Percentiles rank a stretch among this genome's conserved stretches.
These are phyloP conservation scores for Nannobrachium achirus DNA, from an alignment of 2,113 vertebrate species.

Conservation along the genomic window DNA sequence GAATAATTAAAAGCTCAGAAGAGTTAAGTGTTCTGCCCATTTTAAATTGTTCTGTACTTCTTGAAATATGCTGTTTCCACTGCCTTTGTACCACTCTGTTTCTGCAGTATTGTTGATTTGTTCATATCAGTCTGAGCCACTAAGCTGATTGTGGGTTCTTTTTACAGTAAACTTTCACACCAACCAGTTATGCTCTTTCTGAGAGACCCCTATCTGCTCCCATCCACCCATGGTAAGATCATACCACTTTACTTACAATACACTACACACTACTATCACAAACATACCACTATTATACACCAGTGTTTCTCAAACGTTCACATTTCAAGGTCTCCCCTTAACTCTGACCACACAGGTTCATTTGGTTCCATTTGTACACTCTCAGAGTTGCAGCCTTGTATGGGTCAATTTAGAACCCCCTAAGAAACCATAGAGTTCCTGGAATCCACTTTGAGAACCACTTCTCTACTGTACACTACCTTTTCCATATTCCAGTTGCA, in stretches of 20 bases:
- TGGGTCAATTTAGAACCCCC: too few species aligned
- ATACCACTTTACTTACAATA: neutral
- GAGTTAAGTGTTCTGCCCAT: neutral
- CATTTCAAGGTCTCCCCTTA: too few species aligned
- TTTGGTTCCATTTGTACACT: too few species aligned
- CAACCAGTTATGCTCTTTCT: conserved; percentile 96
- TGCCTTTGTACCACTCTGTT: neutral
- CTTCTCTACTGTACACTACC: neutral
- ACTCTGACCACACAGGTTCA: too few species aligned
- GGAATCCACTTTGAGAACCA: too few species aligned
- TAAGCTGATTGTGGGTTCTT: conserved; percentile 72
- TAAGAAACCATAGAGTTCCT: too few species aligned
- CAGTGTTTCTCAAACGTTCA: too few species aligned
- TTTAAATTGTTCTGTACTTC: neutral
- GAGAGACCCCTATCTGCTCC: conserved; percentile 96
- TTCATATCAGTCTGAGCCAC: neutral
- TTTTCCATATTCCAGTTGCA: neutral
- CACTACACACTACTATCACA: too few species aligned
- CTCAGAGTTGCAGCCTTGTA: too few species aligned
- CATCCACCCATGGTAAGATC: conserved; percentile 88
- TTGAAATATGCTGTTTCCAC: conserved; percentile 23
- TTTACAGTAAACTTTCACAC: conserved; percentile 96
- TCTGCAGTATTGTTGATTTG: conserved; percentile 5
- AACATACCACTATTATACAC: too few species aligned
- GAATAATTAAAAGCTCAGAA: neutral